These are phyloP conservation scores for Rhynchopsitta pachyrhyncha DNA, from an alignment of 2,113 vertebrate species.

Conservation along the genomic window DNA sequence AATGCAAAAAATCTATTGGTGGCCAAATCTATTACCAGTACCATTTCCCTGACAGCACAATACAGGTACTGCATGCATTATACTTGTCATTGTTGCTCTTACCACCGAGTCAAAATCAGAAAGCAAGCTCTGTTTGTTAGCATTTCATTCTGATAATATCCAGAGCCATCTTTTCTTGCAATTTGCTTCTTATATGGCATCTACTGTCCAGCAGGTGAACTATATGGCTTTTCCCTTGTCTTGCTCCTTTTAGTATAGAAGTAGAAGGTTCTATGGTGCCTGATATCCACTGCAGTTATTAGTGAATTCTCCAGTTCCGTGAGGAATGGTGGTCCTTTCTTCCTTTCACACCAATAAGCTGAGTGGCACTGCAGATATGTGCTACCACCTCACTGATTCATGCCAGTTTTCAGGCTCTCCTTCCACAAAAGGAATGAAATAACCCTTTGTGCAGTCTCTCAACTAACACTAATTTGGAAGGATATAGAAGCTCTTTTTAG, in stretches of 20 bases:
- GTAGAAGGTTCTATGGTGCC: not conserved
- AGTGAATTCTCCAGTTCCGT: fast-evolving
- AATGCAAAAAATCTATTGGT: not conserved
- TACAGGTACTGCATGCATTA: not conserved
- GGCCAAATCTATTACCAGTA: not conserved
- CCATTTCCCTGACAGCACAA: not conserved
- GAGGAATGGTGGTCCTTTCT: not conserved
- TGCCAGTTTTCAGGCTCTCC: not conserved
- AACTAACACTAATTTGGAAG: not conserved
- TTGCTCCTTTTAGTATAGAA: not conserved
- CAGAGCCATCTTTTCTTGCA: not conserved
- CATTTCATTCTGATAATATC: not conserved
- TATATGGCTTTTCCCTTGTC: not conserved
- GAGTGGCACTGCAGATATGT: not conserved
- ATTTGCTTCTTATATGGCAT: not conserved
- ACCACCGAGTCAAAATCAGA: not conserved
- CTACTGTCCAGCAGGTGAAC: not conserved
- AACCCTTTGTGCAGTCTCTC: not conserved
- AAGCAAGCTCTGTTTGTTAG: not conserved
- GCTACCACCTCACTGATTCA: not conserved
- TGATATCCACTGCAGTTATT: not conserved
- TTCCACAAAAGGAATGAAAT: constrained; percentile 19
- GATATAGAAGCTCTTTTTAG: constrained; percentile 16
- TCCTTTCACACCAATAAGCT: fast-evolving
- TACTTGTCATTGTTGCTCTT: not conserved